phyloP scores from a whole-genome alignment of 2,113 vertebrate species.

The Sprattus sprattus region DNA sequence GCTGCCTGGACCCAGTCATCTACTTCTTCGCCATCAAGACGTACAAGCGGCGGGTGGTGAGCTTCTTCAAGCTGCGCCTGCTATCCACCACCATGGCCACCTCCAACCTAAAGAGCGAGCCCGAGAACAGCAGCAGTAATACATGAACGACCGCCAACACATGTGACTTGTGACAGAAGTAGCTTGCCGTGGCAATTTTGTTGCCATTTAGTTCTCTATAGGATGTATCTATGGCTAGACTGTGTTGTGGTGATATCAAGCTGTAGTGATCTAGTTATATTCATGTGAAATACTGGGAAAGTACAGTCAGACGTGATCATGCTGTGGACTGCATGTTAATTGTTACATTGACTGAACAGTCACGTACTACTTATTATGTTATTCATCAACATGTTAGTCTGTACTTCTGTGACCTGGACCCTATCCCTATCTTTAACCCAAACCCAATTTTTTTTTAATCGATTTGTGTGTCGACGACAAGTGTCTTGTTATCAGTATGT shows the following conservation, averaged over 20 bases:
- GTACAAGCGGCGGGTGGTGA: constrained; percentile 77
- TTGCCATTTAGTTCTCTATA: not conserved
- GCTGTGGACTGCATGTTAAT: too few relatives aligned
- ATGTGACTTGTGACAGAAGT: not conserved
- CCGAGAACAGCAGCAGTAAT: constrained; percentile 76
- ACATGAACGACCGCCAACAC: constrained; percentile 53
- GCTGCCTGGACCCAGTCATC: constrained; percentile 80
- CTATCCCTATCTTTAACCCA: not conserved
- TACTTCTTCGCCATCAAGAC: constrained; percentile 84
- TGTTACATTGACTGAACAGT: too few relatives aligned
- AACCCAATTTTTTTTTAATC: not conserved
- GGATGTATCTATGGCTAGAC: not conserved
- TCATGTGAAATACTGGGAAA: too few relatives aligned
- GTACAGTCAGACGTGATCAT: too few relatives aligned
- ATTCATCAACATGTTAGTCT: not conserved
- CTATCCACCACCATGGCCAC: constrained; percentile 56
- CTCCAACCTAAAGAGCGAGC: constrained; percentile 64
- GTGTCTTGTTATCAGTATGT: not conserved
- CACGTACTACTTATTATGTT: not conserved
- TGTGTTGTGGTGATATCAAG: not conserved
- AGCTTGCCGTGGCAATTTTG: not conserved
- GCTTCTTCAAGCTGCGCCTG: constrained; percentile 72
- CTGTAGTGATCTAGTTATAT: not conserved
- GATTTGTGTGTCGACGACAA: too few relatives aligned
- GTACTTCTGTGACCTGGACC: not conserved